Percentiles rank a stretch among this genome's conserved stretches.
phyloP scores from a whole-genome alignment of 2,797 vertebrate genomes.

The Tinamus major region DNA sequence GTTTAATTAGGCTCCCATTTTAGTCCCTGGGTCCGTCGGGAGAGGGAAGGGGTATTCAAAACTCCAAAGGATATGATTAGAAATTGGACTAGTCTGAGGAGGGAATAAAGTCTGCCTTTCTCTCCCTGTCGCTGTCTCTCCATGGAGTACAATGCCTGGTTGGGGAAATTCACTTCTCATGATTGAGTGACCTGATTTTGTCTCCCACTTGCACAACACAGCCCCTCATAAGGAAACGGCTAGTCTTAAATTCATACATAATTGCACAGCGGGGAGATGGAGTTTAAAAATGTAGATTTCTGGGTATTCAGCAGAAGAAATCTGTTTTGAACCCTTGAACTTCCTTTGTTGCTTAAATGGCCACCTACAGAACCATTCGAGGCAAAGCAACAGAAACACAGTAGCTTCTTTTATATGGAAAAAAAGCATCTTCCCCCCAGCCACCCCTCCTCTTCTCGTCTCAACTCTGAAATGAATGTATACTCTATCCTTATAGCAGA shows the following conservation, averaged over 20 bases:
- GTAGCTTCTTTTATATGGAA: constrained; percentile 75
- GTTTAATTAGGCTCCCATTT: constrained; percentile 47
- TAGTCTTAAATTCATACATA: constrained; percentile 78
- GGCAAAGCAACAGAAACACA: constrained; percentile 64
- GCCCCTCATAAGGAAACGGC: constrained; percentile 60
- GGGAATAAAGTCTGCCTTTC: constrained; percentile 38
- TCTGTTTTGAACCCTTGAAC: constrained; percentile 81
- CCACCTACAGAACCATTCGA: constrained; percentile 75
- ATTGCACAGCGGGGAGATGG: constrained; percentile 76
- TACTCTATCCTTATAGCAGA: constrained; percentile 58
- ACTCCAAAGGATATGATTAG: constrained; percentile 45
- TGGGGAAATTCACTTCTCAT: constrained; percentile 68
- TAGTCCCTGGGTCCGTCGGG: constrained; percentile 35
- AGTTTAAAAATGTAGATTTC: constrained; percentile 78
- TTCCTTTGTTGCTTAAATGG: constrained; percentile 80
- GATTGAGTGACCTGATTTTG: constrained; percentile 77
- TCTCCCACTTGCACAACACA: constrained; percentile 56
- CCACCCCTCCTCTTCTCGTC: constrained; percentile 18
- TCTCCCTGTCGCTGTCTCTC: constrained; percentile 43
- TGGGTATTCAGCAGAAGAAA: constrained; percentile 75
- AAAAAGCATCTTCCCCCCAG: constrained; percentile 53
- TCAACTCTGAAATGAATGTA: constrained; percentile 68
- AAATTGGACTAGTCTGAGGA: constrained; percentile 45
- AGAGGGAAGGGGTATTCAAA: constrained; percentile 44
- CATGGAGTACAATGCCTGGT: constrained; percentile 30